These are phyloP conservation scores for Melanotaenia pygmaea DNA, from an alignment of 2,797 vertebrate genomes.

Conservation along the genomic window DNA sequence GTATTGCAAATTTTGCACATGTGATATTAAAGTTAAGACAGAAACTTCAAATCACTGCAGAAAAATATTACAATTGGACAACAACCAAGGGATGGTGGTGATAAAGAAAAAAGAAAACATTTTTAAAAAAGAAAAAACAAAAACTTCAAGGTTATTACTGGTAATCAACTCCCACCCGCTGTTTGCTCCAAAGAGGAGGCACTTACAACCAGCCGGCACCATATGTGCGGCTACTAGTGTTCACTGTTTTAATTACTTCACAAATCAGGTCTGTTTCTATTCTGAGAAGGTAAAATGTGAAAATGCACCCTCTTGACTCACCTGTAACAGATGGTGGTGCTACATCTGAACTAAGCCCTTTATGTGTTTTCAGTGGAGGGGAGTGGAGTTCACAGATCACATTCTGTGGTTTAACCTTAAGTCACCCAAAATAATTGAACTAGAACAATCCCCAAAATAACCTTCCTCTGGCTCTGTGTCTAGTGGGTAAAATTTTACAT, in stretches of 20 bases:
- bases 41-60: conserved; percentile 22
- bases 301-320: conserved; percentile 25
- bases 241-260: conserved; percentile 68
- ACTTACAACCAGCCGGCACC: conserved; percentile 54
- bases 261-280: conserved; percentile 51
- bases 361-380: conserved; percentile 27
- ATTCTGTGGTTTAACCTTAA: conserved; percentile 43
- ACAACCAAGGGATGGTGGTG: background rate
- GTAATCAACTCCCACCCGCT: conserved; percentile 67
- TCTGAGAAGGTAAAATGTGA: conserved; percentile 19
- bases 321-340: conserved; percentile 58
- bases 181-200: conserved; percentile 60
- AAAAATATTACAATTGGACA: conserved; percentile 6
- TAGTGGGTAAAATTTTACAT: conserved; percentile 43
- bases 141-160: conserved; percentile 45
- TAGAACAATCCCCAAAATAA: conserved; percentile 63
- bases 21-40: conserved; percentile 36
- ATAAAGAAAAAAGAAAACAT: background rate
- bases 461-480: conserved; percentile 41
- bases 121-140: background rate
- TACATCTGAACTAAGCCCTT: conserved; percentile 37
- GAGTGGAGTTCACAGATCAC: conserved; percentile 28
- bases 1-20: conserved; percentile 34
- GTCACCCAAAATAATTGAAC: conserved; percentile 47
- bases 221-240: conserved; percentile 66